Evolutionary conservation across 2,888 invertebrate species (phyloP), one percentile per base, ranked within the genome.

Genomic region (Antheraea yamamai): DNA sequence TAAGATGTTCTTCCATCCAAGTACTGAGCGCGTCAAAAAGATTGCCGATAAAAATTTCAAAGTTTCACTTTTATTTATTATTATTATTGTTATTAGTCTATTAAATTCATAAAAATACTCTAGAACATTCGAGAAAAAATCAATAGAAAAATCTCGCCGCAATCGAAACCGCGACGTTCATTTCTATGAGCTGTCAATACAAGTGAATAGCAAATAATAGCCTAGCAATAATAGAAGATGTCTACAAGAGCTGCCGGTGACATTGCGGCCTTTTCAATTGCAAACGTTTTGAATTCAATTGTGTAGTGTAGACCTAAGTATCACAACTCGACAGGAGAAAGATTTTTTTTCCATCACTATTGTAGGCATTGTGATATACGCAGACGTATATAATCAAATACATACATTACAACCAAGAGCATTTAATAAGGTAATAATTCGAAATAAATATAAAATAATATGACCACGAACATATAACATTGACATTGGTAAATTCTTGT

Each of bases 181-280:
- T 39, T 70, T 70, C 39, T 68, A 68, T 68, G 20, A 68, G 68
- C 26, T 68, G 68, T 68, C 68, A 35, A 68, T 68, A 35, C 35
- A 35, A 66, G 39, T 70, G 70, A 39, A 70, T 39, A 70, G 70
- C 35, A 7, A 70, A 70, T 70, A 70, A 39, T 70, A 39, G 39
- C 10, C n/a, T 6, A n/a, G 70, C 70, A 39, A 39, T 68, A 30
- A 70, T 70, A 70, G 23, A 20, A 39, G 18, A 70, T n/a, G 70
- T 70, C 70, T 70, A 70, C 39, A 39, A 8, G 70, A 30, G 6
- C 64, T 66, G 64, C 64, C 64, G 14, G 64, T 66, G 64, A 66
- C 64, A 30, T 66, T 26, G 26, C 20, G 64, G 64, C 64, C 26
- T 66, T 30, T 66, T 66, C 64, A 30, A 66, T 66, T 66, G 64